Conservation (phyloP, 2,888 invertebrate genomes). For the Scaptomyza tumidula region DNA sequence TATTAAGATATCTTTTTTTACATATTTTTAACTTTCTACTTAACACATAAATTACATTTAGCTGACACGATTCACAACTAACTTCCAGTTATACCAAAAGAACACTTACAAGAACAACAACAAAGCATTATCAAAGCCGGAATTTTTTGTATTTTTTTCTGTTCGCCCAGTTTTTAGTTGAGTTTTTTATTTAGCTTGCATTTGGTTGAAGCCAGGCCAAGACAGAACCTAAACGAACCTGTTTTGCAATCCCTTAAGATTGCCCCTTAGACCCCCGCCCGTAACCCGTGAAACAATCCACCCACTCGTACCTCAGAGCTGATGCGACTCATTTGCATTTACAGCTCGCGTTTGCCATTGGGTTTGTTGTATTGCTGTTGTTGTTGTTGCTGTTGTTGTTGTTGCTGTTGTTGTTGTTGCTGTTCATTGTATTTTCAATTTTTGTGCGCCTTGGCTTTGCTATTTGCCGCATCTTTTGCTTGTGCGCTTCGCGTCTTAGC, state of each 20-base stretch:
- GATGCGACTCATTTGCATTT: conserved; percentile 76
- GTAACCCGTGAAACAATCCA: not conserved
- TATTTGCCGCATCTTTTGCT: conserved; percentile 47
- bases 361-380: conserved; percentile 40
- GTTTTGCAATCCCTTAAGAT: conserved; percentile 12
- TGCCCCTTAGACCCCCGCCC: not conserved
- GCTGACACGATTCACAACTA: not conserved
- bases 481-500: conserved; percentile 63
- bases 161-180: conserved; percentile 24
- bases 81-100: not conserved
- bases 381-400: conserved; percentile 23
- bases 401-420: conserved; percentile 26
- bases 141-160: conserved; percentile 17
- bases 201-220: conserved; percentile 39
- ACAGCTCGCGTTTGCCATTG: conserved; percentile 61
- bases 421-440: conserved; percentile 43
- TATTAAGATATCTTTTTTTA: too few relatives aligned
- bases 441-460: conserved; percentile 42
- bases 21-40: too few relatives aligned
- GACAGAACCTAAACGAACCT: conserved; percentile 24
- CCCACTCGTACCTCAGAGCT: conserved; percentile 24
- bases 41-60: not conserved
- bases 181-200: conserved; percentile 64
- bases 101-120: conserved; percentile 3
- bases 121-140: conserved; percentile 49